Base-by-base conservation (phyloP, 1,140 invertebrate genomes). In the Aphaenogaster rudis region DNA sequence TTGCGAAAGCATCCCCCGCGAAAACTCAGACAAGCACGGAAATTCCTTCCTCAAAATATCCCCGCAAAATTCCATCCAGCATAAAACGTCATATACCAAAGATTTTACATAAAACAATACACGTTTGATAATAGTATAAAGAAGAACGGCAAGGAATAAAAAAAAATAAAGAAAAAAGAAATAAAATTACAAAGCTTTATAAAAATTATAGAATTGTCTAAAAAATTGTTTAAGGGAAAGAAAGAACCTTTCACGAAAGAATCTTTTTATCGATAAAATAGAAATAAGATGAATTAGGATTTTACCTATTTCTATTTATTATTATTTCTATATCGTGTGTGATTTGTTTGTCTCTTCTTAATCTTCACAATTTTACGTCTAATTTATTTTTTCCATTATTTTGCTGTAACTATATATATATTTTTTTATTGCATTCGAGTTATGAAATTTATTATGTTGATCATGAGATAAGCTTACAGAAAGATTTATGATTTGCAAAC, bases 1-100 rank as follows among this genome's bases (percentile, higher is more conserved):
- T 84, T 84, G 64, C 78, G 67, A 61, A 36, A 76, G 69, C 69
- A 57, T 72, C 66, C n/a, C 15, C 54, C 42, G 36, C 45, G 69
- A 63, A 61, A 84, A 76, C 28, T 33, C 42, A 48, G 21, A 72
- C 66, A 28, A 59, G 67, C 67, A 59, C 7, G 71, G 82, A 79
- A 52, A 80, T 86, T 79, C 9, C 39, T 59, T 64, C 6, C 15
- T 42, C 28, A 28, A 28, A 28, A 28, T 28, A 28, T 28, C 28
- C 28, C 28, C 13, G 42, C 67, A 21, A 74, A 74, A 80, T 81
- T 39, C 21, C 39, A 15, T 9, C 48, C 11, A 6, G 36, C 21
- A 54, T 17, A 9, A 21, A 42, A 21, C 3, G 17, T 54, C 11
- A 9, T 17, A 2, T 11, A 13, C 7, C 13, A 11, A 39, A 8